A percentile compares a stretch with the other conserved stretches of the same genome.
Evolutionary conservation across 2,888 invertebrate species (phyloP).

Genomic region (Leptopilina myrica): DNA sequence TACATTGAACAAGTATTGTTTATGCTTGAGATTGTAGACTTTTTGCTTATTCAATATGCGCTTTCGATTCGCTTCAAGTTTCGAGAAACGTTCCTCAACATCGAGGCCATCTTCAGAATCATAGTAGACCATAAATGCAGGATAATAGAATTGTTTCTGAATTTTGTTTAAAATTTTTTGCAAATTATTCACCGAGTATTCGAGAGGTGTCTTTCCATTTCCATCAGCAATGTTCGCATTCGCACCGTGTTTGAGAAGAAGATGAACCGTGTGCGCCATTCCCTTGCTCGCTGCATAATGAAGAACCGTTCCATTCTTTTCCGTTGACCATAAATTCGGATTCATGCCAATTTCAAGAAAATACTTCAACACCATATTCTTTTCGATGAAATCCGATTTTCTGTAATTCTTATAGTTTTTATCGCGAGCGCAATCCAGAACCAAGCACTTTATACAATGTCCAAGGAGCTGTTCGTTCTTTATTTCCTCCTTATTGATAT

Average conservation of each 20-base stretch:
- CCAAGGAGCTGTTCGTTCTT: background rate
- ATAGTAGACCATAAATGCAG: background rate
- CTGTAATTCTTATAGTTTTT: background rate
- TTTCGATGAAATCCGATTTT: background rate
- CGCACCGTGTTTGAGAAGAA: background rate
- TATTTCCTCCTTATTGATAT: too few relatives aligned
- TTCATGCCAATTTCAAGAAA: background rate
- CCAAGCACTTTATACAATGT: too few relatives aligned
- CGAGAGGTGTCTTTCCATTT: background rate
- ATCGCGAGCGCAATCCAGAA: background rate
- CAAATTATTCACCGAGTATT: background rate
- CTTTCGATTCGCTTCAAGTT: background rate
- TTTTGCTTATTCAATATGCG: background rate
- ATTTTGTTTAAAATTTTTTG: background rate
- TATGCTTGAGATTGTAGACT: background rate
- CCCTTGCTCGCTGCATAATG: background rate
- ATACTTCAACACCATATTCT: background rate
- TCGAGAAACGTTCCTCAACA: background rate
- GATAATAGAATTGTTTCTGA: background rate
- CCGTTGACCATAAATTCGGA: background rate
- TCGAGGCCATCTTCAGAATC: background rate
- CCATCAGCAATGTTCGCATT: background rate
- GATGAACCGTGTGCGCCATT: background rate
- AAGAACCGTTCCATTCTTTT: background rate
- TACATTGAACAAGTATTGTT: background rate